Conservation (phyloP, 2,797 vertebrate species). For the Helostoma temminkii region DNA sequence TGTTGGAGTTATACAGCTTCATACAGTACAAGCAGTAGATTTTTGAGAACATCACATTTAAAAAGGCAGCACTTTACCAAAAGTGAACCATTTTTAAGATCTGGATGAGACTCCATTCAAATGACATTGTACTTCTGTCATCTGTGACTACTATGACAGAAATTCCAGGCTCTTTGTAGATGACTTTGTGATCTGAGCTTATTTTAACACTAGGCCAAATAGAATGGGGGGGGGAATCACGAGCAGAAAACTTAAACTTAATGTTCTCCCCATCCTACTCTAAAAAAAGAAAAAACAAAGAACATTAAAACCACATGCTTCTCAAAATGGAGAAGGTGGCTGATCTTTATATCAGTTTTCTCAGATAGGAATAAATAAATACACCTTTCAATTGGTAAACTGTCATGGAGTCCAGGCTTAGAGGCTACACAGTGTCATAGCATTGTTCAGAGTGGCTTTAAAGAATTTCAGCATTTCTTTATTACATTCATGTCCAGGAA, state of each 20-base stretch:
- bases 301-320: constrained; percentile 63
- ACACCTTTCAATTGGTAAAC: constrained; percentile 82
- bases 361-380: constrained; percentile 86
- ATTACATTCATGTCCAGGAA: constrained; percentile 87
- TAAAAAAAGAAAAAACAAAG: constrained; percentile 45
- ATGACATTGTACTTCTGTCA: constrained; percentile 51
- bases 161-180: constrained; percentile 42
- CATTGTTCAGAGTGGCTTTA: constrained; percentile 84
- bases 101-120: constrained; percentile 62
- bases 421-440: constrained; percentile 81
- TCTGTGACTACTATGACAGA: constrained; percentile 32
- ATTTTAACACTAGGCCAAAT: constrained; percentile 66
- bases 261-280: constrained; percentile 35
- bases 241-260: constrained; percentile 48
- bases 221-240: constrained; percentile 39
- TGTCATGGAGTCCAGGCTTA: constrained; percentile 72
- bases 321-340: constrained; percentile 60
- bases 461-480: constrained; percentile 77
- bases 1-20: constrained; percentile 81
- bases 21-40: constrained; percentile 82
- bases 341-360: constrained; percentile 78
- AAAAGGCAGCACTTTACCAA: constrained; percentile 72
- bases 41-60: constrained; percentile 74
- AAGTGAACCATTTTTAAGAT: constrained; percentile 72
- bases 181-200: constrained; percentile 54